Base-by-base conservation (phyloP, 2,888 invertebrate species). In the Netelia virgata region DNA sequence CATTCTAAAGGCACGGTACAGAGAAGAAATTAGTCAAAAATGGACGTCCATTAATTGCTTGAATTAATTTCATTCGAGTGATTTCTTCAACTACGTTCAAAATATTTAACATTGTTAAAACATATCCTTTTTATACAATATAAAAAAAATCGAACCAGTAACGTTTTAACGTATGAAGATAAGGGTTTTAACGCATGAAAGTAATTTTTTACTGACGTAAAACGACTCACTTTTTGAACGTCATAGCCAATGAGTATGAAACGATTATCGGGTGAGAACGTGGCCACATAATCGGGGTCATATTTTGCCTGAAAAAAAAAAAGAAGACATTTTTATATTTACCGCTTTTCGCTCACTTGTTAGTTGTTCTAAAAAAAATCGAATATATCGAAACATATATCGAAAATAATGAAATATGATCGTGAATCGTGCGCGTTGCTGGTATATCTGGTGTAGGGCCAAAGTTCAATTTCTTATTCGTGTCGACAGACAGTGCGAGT, bases 161-260 rank as follows among this genome's bases (percentile, higher is more conserved):
- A 28, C 28, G 2, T 28, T 28, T 5, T 28, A 28, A 28, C 28
- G 28, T 28, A 28, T 5, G 28, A 28, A 28, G 28, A 28, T 28
- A 28, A 28, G 2, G 2, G 0, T 28, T 28, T 28, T 5, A 28
- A 5, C 28, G 6, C 28, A 28, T 28, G 5, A 28, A 28, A 28
- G 28, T 28, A 28, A 28, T 28, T 28, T 28, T 5, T 28, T 28
- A 28, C 2, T 28, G 5, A 28, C 28, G 28, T 14, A 16, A 78
- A 77, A 57, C 47, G 59, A 87, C 89, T 88, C 84, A 93, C 93
- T 81, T 89, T 87, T 61, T 90, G 88, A 18, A 89, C 79, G 61
- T 90, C 91, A 76, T 91, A 89, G 43, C 91, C 90, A 64, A 94
- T 88, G 55, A 94, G 90, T 28, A 94, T 82, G 81, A 89, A 90